Evolutionary conservation across 2,888 invertebrate species (phyloP).

Genomic region (Myathropa florea): DNA sequence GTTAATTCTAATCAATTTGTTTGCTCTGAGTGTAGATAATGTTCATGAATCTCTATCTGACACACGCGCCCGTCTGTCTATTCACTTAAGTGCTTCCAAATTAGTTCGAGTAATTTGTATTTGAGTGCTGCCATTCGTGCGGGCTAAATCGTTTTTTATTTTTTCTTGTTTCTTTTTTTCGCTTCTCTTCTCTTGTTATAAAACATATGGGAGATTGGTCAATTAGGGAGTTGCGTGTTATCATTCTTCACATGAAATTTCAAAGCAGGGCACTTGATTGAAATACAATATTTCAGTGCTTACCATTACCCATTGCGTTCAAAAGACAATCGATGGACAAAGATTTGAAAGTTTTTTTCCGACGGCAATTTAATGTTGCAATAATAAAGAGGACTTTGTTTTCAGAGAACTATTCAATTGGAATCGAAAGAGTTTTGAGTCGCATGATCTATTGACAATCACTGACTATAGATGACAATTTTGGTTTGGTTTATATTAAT

Average conservation of each 20-base stretch:
- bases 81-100: background rate
- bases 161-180: background rate
- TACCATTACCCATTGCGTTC: no score
- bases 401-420: no score
- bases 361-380: no score
- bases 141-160: background rate
- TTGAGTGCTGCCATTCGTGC: background rate
- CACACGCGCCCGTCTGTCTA: background rate
- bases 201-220: background rate
- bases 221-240: background rate
- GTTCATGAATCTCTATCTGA: background rate
- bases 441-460: no score
- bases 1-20: conserved; percentile 2
- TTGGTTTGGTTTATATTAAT: no score
- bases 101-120: background rate
- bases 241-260: background rate
- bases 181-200: background rate
- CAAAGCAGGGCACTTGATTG: background rate
- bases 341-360: no score
- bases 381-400: no score
- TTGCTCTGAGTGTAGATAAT: background rate
- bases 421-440: no score
- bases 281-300: background rate
- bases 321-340: no score
- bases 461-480: no score